These are phyloP conservation scores for Etheostoma spectabile DNA, from an alignment of 2,113 vertebrate species.

Conservation along the genomic window DNA sequence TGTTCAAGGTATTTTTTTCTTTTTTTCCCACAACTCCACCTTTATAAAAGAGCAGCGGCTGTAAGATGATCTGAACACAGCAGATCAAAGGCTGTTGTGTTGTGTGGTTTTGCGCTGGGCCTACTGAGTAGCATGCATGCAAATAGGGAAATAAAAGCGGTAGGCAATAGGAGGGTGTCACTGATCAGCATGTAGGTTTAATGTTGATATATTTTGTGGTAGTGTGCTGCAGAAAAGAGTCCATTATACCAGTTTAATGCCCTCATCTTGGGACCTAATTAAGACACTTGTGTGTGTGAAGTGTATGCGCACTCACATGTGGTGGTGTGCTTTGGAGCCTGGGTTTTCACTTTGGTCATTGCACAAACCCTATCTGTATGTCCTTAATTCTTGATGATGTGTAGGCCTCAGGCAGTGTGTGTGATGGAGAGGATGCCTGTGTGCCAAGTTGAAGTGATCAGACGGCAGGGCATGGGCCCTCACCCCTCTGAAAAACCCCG, in stretches of 20 bases:
- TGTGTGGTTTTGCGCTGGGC: constrained; percentile 53
- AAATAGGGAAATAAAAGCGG: constrained; percentile 65
- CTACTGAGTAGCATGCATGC: constrained; percentile 27
- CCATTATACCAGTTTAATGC: constrained; percentile 80
- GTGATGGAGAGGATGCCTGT: constrained; percentile 82
- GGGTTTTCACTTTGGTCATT: constrained; percentile 79
- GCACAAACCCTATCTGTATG: constrained; percentile 84
- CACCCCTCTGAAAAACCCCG: constrained; percentile 59
- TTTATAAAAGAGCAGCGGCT: constrained; percentile 43
- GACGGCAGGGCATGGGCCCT: constrained; percentile 61
- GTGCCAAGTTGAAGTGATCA: constrained; percentile 80
- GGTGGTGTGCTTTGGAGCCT: constrained; percentile 58
- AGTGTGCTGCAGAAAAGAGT: constrained; percentile 69
- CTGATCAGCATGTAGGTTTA: constrained; percentile 59
- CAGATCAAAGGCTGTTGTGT: constrained; percentile 73
- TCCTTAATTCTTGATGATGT: constrained; percentile 88
- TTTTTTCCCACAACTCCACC: neutral
- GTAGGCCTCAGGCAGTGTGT: constrained; percentile 82
- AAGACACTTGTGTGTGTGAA: constrained; percentile 68
- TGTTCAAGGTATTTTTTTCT: constrained; percentile 33
- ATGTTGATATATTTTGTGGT: constrained; percentile 57
- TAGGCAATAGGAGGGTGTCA: constrained; percentile 53
- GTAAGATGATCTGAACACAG: constrained; percentile 67
- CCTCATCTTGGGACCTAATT: constrained; percentile 80
- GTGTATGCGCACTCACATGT: constrained; percentile 28